These are phyloP conservation scores for Pocota personata DNA, from an alignment of 2,888 invertebrate species.

Conservation along the genomic window DNA sequence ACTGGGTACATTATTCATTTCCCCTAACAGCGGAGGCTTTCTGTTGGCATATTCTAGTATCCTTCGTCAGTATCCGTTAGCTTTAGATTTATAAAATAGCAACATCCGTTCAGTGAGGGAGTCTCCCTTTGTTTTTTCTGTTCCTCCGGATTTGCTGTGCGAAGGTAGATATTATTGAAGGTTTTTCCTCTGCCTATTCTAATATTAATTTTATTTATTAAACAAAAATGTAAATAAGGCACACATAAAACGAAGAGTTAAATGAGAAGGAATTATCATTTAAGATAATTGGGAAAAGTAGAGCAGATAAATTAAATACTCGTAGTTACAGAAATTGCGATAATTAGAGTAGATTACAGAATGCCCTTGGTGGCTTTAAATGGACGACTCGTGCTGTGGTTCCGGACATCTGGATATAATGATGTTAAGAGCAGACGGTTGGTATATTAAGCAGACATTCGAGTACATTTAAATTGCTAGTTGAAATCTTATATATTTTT, in stretches of 20 bases:
- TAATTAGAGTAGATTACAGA: neutral
- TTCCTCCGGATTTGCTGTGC: too few species aligned
- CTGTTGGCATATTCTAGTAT: constrained; percentile 7
- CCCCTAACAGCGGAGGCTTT: neutral
- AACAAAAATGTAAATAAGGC: constrained; percentile 26
- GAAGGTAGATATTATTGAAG: neutral
- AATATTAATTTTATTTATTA: constrained; percentile 55
- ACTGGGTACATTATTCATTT: constrained; percentile 28
- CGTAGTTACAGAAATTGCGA: neutral
- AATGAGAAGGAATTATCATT: constrained; percentile 22
- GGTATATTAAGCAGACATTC: neutral
- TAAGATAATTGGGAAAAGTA: neutral
- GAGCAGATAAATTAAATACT: neutral
- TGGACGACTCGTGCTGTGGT: neutral
- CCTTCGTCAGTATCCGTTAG: constrained; percentile 32
- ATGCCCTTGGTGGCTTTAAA: neutral
- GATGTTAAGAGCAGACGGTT: neutral
- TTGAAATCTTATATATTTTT: too few species aligned
- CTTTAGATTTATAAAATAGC: constrained; percentile 35
- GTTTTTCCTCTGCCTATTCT: neutral
- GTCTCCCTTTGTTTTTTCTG: neutral
- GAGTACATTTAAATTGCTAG: too few species aligned
- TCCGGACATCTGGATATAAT: neutral
- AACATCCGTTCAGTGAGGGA: neutral
- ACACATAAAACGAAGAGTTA: neutral